phyloP scores from a whole-genome alignment of 2,113 vertebrate species.

The Phylloscopus trochiloides region DNA sequence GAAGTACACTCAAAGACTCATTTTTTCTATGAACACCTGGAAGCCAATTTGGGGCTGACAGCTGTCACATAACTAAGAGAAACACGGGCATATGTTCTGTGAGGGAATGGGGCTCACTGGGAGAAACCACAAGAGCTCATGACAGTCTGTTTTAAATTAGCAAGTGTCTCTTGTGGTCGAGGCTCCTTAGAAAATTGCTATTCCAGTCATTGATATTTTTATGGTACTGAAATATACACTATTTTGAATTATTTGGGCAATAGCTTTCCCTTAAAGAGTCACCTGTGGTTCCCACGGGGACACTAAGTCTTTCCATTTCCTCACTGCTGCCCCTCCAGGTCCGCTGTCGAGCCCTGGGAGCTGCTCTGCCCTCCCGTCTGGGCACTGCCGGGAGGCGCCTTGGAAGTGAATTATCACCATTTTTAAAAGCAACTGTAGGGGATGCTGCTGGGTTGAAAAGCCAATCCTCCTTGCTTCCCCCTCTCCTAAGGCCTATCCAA shows the following conservation, averaged over 20 bases:
- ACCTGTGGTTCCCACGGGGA: neutral
- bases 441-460: neutral
- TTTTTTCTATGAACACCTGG: neutral
- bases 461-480: neutral
- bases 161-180: neutral
- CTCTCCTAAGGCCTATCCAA: neutral
- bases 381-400: rapidly evolving
- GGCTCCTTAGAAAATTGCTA: neutral
- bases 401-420: neutral
- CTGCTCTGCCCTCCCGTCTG: neutral
- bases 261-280: neutral
- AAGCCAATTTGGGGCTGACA: neutral
- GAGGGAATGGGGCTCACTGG: neutral
- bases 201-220: neutral
- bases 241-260: neutral
- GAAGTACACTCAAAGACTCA: neutral
- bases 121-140: neutral
- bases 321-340: neutral
- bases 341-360: neutral
- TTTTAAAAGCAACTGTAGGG: neutral
- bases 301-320: neutral
- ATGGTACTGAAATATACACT: neutral
- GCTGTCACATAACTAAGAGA: neutral
- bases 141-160: neutral
- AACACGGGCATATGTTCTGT: neutral